Evolutionary conservation across 2,888 invertebrate genomes (phyloP), one percentile per base, ranked within the genome.

Genomic region (Eustalomyia histrio): DNA sequence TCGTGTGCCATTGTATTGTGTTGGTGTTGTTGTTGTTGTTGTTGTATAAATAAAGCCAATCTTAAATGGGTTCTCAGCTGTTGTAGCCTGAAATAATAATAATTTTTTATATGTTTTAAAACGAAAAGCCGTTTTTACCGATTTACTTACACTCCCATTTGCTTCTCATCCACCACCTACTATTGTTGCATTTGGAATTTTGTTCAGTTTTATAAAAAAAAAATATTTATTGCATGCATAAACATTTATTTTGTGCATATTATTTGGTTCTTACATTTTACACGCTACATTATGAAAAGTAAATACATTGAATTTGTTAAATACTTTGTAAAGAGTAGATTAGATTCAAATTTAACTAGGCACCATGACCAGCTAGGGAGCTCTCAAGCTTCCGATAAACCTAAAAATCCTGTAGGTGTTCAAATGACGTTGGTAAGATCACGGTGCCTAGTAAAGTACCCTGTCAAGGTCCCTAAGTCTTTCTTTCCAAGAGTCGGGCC

Each of bases 31-130:
- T n/a, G n/a, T n/a, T n/a, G n/a, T n/a, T 63, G 39, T 21, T 57
- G 24, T 8, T 63, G 53, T 43, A 52, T 8, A 24, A 64, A 68
- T 75, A 63, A 78, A 78, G 67, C 71, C 78, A 78, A 81, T 81
- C 74, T 78, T 71, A 81, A 81, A 81, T 81, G 81, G 78, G 81
- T 81, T 81, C 81, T 78, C 81, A 81, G 81, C 81, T 81, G 81
- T 81, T 81, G 67, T 50, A 67, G 81, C 78, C 73, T 81, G 74
- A 81, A 81, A 81, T 81, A 81, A 81, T 81, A 81, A 81, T 78
- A 80, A 76, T 81, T 73, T n/a, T 76, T 67, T 68, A 35, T 64
- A 68, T 57, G 47, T 68, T 60, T 69, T 69, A 55, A 16, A 53
- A 60, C 57, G 16, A 55, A 47, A 78, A 65, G n/a, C 33, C 43